Base-by-base conservation (phyloP, 2,797 vertebrate species). In the Catostomus latipinnis region DNA sequence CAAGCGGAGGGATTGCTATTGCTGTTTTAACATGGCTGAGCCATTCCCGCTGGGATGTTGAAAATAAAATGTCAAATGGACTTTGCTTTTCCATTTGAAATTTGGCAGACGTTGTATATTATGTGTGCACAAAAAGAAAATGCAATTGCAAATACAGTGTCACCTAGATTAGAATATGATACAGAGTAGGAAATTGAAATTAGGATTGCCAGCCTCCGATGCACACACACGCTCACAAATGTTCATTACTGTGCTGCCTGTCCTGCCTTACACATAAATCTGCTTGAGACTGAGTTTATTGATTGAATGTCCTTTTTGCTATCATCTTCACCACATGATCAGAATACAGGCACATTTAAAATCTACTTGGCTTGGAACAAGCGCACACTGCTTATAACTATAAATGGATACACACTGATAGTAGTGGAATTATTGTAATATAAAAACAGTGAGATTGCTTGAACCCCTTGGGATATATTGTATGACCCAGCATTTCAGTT, bases 181-280 rank as follows among this genome's bases (percentile, higher is more conserved):
- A 34, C 43, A 45, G 54, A 76, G 61, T 88, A 81, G 76, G 88
- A 89, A 88, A 85, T 75, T 71, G 84, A 90, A 78, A 75, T 74
- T 14, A 67, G 62, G 13, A 48, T 54, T 72, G 49, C 16, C 52
- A 46, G 62, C 49, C 70, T 14, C 71, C 72, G 34, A 34, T 34
- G 34, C 34, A 34, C 34, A 85, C 80, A 65, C 57, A 71, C 22
- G 54, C 50, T 61, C 18, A 76, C 6, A 9, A 67, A 75, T 79
- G 72, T 81, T 75, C 67, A 84, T 84, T 81, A 54, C 75, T 81
- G 76, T 66, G 60, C 71, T 79, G 76, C 83, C 16, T 3, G 6
- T 54, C n/a, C 61, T 12, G n/a, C 62, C 48, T 58, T 22, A 46
- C 46, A 61, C 60, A 61, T 71, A 71, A 69, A 78, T 56, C 76